Evolutionary conservation across 2,888 invertebrate species (phyloP), one percentile per base, ranked within the genome.

Genomic region (Drosophila diplacantha): DNA sequence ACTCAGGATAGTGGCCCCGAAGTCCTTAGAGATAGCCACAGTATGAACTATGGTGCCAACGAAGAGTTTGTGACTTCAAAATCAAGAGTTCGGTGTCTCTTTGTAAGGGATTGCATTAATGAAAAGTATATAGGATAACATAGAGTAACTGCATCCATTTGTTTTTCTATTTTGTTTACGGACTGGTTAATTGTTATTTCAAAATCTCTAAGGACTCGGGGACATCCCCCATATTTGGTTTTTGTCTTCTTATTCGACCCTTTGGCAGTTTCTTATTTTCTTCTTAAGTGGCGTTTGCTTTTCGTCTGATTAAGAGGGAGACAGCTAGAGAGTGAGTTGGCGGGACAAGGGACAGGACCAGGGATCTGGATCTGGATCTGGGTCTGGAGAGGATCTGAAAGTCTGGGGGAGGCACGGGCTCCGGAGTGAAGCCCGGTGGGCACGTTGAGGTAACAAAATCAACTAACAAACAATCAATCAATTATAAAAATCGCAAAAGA

Each of bases 221-320:
- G 18, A 37, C n/a, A 37, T 29, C 29, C 37, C 12, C 24, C 37
- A 44, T 44, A 18, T 44, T 35, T 35, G 31, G 18, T 50, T 32
- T 34, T 39, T 37, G 16, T 56, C 22, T 49, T 37, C 38, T 50
- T 55, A 38, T 43, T 55, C 60, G 59, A 71, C 61, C 73, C 56
- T 66, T 63, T 76, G 81, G 75, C 76, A 81, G 76, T 81, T 75
- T 59, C 51, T 38, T 62, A 37, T 54, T 53, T 52, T 59, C 44
- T 35, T 64, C 47, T 57, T 41, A 68, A 55, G 55, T 76, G 77
- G 71, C 74, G 71, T 74, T 72, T 71, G 49, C 58, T 39, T 58
- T 70, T 62, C 38, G 14, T 51, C 44, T 59, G 57, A 38, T 52
- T 52, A 14, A 38, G 38, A 53, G 24, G 32, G 53, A 44, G 62